A percentile compares a stretch with the other conserved stretches of the same genome.
Evolutionary conservation across 2,888 invertebrate species (phyloP).

Genomic region (Agrilus cyanescens): DNA sequence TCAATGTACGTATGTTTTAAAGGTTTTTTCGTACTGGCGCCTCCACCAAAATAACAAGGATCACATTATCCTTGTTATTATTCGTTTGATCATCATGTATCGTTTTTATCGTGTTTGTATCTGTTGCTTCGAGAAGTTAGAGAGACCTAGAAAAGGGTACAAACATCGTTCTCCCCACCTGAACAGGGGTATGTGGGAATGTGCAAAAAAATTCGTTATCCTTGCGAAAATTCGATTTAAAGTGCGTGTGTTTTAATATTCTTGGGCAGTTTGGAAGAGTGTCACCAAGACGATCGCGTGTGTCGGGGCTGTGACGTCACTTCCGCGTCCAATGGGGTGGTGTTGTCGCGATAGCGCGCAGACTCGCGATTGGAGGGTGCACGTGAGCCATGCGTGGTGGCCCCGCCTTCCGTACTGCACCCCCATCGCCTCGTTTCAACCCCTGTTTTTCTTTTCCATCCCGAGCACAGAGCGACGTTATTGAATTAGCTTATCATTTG

Average conservation of each 20-base stretch:
- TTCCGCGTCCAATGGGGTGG: slow-evolving; percentile 17
- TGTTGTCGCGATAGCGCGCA: slow-evolving; percentile 20
- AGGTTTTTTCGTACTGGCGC: no score
- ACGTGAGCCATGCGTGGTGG: slow-evolving; percentile 22
- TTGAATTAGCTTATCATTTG: slow-evolving; percentile 72
- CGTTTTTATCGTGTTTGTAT: no score
- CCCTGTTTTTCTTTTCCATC: slow-evolving; percentile 31
- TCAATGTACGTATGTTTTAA: no score
- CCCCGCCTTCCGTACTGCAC: slow-evolving; percentile 25
- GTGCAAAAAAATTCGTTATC: no score
- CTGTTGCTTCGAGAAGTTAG: no score
- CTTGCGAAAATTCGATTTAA: slow-evolving; percentile 32
- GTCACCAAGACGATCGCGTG: slow-evolving; percentile 20
- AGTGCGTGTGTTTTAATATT: slow-evolving; percentile 32
- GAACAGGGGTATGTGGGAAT: no score
- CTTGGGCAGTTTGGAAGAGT: slow-evolving; percentile 19
- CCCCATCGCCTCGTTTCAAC: slow-evolving; percentile 24
- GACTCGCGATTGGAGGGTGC: slow-evolving; percentile 18
- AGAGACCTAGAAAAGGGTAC: no score
- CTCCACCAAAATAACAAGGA: no score
- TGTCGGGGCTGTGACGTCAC: slow-evolving; percentile 28
- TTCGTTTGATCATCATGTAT: no score
- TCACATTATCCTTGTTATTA: no score
- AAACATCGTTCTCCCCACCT: no score
- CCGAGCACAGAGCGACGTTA: slow-evolving; percentile 43